phyloP scores from a whole-genome alignment of 1,140 invertebrate genomes.

The Achroia grisella region DNA sequence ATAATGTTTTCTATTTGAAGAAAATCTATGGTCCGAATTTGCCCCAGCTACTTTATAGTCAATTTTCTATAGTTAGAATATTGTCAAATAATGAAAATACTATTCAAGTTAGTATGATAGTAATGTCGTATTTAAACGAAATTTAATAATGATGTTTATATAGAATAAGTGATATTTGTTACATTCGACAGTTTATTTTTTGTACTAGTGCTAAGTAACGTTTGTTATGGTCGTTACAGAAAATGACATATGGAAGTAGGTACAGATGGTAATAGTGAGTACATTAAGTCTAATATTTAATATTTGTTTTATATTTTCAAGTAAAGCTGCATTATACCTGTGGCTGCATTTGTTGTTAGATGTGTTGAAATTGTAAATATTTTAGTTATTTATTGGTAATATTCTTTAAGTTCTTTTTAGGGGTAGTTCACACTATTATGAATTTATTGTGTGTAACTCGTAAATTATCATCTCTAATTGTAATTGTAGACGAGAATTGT shows the following conservation, averaged over 20 bases:
- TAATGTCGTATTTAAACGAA: background rate
- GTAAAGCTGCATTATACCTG: background rate
- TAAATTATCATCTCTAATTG: too few species aligned
- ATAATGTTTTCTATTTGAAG: too few species aligned
- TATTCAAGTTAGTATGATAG: constrained; percentile 9
- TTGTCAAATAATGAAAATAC: constrained; percentile 6
- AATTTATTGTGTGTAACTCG: too few species aligned
- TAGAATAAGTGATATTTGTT: constrained; percentile 13
- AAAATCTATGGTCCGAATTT: constrained; percentile 3
- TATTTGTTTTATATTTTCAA: background rate
- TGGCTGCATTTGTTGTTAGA: too few species aligned
- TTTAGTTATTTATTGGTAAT: too few species aligned
- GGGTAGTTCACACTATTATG: too few species aligned
- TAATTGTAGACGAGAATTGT: too few species aligned
- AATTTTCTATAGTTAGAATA: constrained; percentile 11
- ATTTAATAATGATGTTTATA: constrained; percentile 1
- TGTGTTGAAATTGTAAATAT: too few species aligned
- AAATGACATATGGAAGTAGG: background rate
- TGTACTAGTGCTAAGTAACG: constrained; percentile 10
- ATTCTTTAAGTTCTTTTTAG: too few species aligned
- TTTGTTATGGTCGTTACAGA: constrained; percentile 5
- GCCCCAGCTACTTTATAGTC: constrained; percentile 10
- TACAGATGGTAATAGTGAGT: background rate
- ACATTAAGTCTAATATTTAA: background rate
- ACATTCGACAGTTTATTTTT: constrained; percentile 14